Evolutionary conservation across 2,113 vertebrate species (phyloP), one percentile per base, ranked within the genome.

Genomic region (Pygathrix nemaeus): DNA sequence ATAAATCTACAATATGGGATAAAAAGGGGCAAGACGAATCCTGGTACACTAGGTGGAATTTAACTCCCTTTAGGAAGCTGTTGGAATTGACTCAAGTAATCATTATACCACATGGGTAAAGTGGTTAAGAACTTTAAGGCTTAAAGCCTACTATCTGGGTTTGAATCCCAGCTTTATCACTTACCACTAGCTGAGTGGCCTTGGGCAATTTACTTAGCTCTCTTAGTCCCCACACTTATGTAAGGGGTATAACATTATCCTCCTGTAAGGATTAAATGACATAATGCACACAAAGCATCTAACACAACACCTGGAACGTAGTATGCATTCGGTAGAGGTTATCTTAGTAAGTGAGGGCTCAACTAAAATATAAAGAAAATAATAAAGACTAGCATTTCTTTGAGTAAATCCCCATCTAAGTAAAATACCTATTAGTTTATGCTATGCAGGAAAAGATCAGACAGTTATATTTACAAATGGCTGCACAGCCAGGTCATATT

Each of bases 1-100:
- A 68, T 72, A 72, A 23, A 73, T 0, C 20, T 2, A 27, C 14
- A 20, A 40, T 0, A 5, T 6, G 23, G 5, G 70, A 27, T 45
- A 12, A 78, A 38, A 52, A 5, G 7, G 32, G 30, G 1, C 57
- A 66, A 82, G 59, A 68, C 8, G 83, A 52, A 20, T 1, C 27
- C 3, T 18, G 30, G 43, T 25, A 17, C 55, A 59, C 23, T 40
- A 23, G 55, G 14, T 25, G n/a, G 43, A n/a, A 50, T 84, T 52
- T 52, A 88, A 91, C 88, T 45, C 57, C 32, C 2, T 59, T n/a
- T 66, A 50, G 20, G 23, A 76, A 83, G 43, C 11, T 45, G 72
- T 2, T 35, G 43, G 8, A 32, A 73, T 61, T 66, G 84, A 66
- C 45, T 68, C 21, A 59, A 21, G n/a, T 21, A 50, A 45, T 64